Evolutionary conservation across 2,888 invertebrate genomes (phyloP), one percentile per base, ranked within the genome.

Genomic region (Sipha maydis): DNA sequence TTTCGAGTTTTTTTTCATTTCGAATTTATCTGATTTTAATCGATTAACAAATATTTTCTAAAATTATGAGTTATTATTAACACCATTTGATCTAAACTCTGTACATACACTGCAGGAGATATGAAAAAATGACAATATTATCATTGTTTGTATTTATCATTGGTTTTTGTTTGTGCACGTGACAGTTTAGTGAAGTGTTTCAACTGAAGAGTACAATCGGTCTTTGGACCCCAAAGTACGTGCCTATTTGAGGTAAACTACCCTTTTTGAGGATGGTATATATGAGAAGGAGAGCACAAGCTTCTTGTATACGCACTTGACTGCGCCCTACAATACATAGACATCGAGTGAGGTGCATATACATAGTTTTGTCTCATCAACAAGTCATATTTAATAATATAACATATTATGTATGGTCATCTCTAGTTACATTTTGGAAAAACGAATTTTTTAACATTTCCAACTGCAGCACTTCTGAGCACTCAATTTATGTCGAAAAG

Each of bases 221-320:
- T 73, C 11, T 79, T 86, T 86, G 56, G 71, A 28, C 54, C 34
- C 34, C 41, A n/a, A 34, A 56, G 54, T 78, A 85, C 56, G 85
- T 3, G 14, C 48, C 48, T 56, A 71, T 48, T 11, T 14, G n/a
- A 19, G 38, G 54, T n/a, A 54, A 48, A 79, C 71, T 73, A 86
- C 56, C 79, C 38, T 21, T 71, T 73, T 86, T 14, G n/a, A 79
- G 9, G n/a, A 8, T 48, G 14, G 9, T 4, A 11, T 14, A 28
- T 34, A 31, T 54, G 73, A 56, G 14, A 31, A 17, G 31, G n/a
- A 25, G 48, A 28, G 54, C 21, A 19, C 54, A n/a, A 54, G 21
- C 56, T 38, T 73, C 48, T 17, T 79, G 79, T 25, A 71, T 56
- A 28, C 38, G 31, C 56, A 86, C 73, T 86, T 79, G 86, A 86